Percentiles rank a stretch among this genome's conserved stretches.
phyloP scores from a whole-genome alignment of 1,140 invertebrate genomes.

The Ladona fulva region DNA sequence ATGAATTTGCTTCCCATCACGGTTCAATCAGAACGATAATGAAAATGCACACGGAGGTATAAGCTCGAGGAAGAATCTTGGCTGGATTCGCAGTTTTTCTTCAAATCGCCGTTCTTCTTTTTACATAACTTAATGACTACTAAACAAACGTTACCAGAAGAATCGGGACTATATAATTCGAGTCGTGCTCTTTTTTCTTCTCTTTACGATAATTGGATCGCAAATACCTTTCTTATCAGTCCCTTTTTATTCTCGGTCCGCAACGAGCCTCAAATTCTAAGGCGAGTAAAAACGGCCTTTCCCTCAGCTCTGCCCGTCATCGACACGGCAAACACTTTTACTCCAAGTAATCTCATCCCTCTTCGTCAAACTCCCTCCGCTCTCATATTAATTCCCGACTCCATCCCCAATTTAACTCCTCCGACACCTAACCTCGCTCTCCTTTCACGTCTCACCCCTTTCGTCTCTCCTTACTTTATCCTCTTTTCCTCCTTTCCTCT shows the following conservation, averaged over 20 bases:
- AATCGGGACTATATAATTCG: not conserved
- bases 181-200: not conserved
- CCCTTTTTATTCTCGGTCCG: not conserved
- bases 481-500: not conserved
- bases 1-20: too few species aligned
- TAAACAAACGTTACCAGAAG: too few species aligned
- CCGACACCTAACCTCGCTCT: not conserved
- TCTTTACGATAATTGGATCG: not conserved
- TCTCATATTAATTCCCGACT: not conserved
- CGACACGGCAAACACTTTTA: not conserved
- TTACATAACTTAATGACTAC: too few species aligned
- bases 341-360: not conserved
- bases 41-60: too few species aligned
- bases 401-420: not conserved
- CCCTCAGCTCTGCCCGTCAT: not conserved
- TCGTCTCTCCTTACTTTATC: not conserved
- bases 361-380: not conserved
- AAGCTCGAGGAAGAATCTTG: too few species aligned
- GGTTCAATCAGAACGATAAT: too few species aligned
- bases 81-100: too few species aligned
- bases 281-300: not conserved
- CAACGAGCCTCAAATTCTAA: not conserved
- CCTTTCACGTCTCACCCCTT: not conserved
- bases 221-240: not conserved
- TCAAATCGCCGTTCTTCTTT: too few species aligned